Conservation (phyloP, 2,797 vertebrate genomes). For the Acanthopagrus latus region DNA sequence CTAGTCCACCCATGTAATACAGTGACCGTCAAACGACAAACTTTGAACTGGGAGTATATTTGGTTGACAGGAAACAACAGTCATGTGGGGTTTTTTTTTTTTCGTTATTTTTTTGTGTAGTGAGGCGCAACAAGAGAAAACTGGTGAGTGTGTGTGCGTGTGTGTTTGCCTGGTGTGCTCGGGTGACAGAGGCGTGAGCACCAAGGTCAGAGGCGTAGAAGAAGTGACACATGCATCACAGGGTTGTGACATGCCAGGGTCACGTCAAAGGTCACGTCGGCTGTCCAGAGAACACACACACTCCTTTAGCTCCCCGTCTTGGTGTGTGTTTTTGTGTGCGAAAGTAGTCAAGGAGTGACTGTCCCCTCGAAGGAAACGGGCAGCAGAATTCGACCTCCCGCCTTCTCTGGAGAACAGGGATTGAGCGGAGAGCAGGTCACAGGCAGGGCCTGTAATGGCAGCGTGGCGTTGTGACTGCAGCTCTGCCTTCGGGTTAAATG, state of each 20-base stretch:
- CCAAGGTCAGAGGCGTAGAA: slow-evolving; percentile 75
- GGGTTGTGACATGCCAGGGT: slow-evolving; percentile 83
- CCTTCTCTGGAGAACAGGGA: slow-evolving; percentile 67
- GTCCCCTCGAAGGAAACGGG: slow-evolving; percentile 75
- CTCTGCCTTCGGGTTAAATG: slow-evolving; percentile 92
- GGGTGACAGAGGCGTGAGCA: slow-evolving; percentile 75
- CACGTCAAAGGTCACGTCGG: slow-evolving; percentile 67
- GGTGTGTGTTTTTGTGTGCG: slow-evolving; percentile 26
- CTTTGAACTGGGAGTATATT: neutral
- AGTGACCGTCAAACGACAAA: neutral
- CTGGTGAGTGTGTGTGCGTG: slow-evolving; percentile 34
- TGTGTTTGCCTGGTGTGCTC: slow-evolving; percentile 45
- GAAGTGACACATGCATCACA: slow-evolving; percentile 90
- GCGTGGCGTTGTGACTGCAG: slow-evolving; percentile 91
- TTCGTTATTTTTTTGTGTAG: slow-evolving; percentile 14
- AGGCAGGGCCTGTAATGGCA: slow-evolving; percentile 86
- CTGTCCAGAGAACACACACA: slow-evolving; percentile 65
- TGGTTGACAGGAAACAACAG: slow-evolving; percentile 21
- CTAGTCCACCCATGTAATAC: neutral
- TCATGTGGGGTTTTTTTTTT: slow-evolving; percentile 32
- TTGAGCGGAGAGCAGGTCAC: slow-evolving; percentile 89
- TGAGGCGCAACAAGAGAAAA: slow-evolving; percentile 42
- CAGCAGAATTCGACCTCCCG: slow-evolving; percentile 81
- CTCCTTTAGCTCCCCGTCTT: slow-evolving; percentile 36
- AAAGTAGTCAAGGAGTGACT: slow-evolving; percentile 57